These are phyloP conservation scores for Syngnathus scovelli DNA, from an alignment of 2,113 vertebrate species.

Conservation along the genomic window DNA sequence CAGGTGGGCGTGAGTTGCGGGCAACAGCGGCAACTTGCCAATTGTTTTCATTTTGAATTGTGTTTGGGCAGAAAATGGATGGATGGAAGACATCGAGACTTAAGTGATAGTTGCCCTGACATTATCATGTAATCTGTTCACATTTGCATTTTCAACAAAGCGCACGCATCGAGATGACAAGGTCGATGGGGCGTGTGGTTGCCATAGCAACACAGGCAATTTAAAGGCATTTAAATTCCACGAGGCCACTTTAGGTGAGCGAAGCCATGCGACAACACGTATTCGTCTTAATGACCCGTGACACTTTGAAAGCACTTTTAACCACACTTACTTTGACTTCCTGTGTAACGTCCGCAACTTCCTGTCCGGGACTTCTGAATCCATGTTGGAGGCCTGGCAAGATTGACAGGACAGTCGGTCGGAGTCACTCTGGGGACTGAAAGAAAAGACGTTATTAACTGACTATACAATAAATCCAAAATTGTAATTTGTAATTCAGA, in stretches of 20 bases:
- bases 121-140: not conserved
- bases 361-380: not conserved
- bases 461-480: too few relatives aligned
- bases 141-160: not conserved
- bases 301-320: not conserved
- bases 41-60: too few relatives aligned
- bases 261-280: not conserved
- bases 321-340: not conserved
- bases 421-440: too few relatives aligned
- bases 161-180: not conserved
- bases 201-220: slow-evolving; percentile 28
- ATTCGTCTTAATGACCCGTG: not conserved
- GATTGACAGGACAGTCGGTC: too few relatives aligned
- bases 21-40: too few relatives aligned
- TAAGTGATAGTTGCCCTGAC: not conserved
- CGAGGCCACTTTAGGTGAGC: slow-evolving; percentile 11
- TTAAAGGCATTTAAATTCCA: slow-evolving; percentile 4
- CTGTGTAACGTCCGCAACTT: not conserved
- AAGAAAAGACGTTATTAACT: too few relatives aligned
- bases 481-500: too few relatives aligned
- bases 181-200: slow-evolving; percentile 30
- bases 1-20: too few relatives aligned
- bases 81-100: too few relatives aligned
- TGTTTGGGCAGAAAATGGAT: too few relatives aligned
- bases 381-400: not conserved